Evolutionary conservation across 2,888 invertebrate species (phyloP), one percentile per base, ranked within the genome.

Genomic region (Eretmocerus hayati): DNA sequence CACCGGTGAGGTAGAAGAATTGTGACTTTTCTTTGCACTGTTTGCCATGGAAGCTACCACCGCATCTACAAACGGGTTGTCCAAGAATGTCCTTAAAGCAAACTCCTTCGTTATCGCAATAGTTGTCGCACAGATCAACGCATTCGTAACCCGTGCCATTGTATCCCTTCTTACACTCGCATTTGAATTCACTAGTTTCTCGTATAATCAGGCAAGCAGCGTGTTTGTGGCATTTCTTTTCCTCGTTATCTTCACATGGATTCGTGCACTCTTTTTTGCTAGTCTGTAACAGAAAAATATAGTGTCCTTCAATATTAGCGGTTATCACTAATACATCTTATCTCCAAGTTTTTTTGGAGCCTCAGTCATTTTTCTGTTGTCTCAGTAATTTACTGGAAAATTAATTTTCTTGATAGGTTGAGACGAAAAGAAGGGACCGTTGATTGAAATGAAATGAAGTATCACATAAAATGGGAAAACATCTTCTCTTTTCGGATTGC

Each of bases 1-100:
- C 93, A 38, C 92, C 92, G 43, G 91, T 92, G 54, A 93, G 91
- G 73, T 93, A 93, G 13, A 93, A 92, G 70, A 93, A 92, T 66
- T 92, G 90, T n/a, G 90, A 90, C 70, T 92, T 91, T 62, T 90
- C 90, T 3, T 85, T 80, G 65, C 92, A 93, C 57, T 87, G 87
- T 54, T 85, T 84, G 23, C 92, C 92, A 1, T 90, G 92, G 73
- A 91, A 94, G 55, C 92, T 92, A 2, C 93, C 92, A 11, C 87
- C 84, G 66, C 94, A 94, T 57, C 90, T 79, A 65, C 94, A 94
- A 0, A 87, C 84, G 0, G 92, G 90, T 55, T 87, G 85, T 1
- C 90, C 90, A 56, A 87, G 76, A 0, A 81, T 76, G 65, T 90
- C 89, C 68, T 90, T 91, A 5, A 89, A 80, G 66, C 93, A 94